phyloP scores from a whole-genome alignment of 2,113 vertebrate genomes.

The Aspiorhynchus laticeps region DNA sequence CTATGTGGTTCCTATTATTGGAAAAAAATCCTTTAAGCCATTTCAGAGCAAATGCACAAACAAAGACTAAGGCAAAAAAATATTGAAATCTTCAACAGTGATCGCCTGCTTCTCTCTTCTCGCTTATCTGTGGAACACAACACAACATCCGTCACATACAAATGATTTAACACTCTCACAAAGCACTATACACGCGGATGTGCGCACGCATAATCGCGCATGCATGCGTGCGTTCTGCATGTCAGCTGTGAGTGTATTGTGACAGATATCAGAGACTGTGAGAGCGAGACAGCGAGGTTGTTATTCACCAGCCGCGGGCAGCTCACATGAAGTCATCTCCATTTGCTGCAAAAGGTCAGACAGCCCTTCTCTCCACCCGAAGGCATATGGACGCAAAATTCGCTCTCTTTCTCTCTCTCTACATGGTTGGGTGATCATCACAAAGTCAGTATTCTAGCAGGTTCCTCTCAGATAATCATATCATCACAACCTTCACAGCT shows the following conservation, averaged over 20 bases:
- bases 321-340: constrained; percentile 9
- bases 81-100: not conserved
- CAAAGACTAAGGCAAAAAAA: not conserved
- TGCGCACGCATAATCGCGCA: not conserved
- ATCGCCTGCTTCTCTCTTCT: not conserved
- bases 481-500: not conserved
- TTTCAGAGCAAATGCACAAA: not conserved
- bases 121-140: not conserved
- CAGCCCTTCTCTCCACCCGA: constrained; percentile 18
- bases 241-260: constrained; percentile 5
- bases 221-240: not conserved
- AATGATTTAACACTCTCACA: not conserved
- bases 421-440: not conserved
- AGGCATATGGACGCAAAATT: not conserved
- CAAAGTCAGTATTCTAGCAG: constrained; percentile 15
- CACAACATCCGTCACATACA: not conserved
- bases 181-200: not conserved
- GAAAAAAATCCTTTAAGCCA: not conserved
- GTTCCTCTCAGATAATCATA: not conserved
- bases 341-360: constrained; percentile 60
- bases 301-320: constrained; percentile 42
- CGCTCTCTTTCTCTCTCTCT: constrained; percentile 9
- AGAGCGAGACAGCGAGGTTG: not conserved
- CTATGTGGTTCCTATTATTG: not conserved
- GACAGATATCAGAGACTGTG: not conserved